Evolutionary conservation across 2,797 vertebrate species (phyloP), one percentile per base, ranked within the genome.

Genomic region (Anas bahamensis): DNA sequence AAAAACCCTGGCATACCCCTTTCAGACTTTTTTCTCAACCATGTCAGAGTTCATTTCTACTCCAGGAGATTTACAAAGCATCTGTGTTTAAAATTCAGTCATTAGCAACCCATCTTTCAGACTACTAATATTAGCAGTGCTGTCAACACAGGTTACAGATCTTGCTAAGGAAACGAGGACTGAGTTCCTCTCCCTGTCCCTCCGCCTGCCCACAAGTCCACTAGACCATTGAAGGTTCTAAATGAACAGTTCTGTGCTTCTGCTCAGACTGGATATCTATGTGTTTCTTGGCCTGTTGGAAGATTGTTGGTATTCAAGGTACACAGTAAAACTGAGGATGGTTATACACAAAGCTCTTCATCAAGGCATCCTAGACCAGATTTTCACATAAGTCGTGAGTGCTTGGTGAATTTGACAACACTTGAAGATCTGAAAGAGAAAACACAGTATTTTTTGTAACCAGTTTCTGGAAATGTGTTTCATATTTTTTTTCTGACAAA

Each of bases 31-130:
- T 88, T 89, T 84, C 88, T 83, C 56, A 96, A 74, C 13, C 29
- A 29, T 29, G 73, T 41, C 35, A 68, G 70, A 83, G 44, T 80
- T 92, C 2, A 41, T 78, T 94, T 94, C 91, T 85, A 79, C 37
- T 93, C n/a, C 80, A 94, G 80, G 33, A 88, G 65, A 76, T 59
- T 89, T 93, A 88, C 44, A 90, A 71, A 81, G 42, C 61, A 76
- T 63, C 76, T 68, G 21, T 81, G 17, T 86, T 91, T 78, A 70
- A 95, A 92, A 96, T 57, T 60, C 77, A 83, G 81, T 91, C 79
- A 87, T 96, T 96, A 94, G 46, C 66, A 93, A 53, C 65, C 69
- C 10, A 3, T 89, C 68, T 86, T 72, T 94, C 83, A 94, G 81
- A 64, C 1, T 4, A 70, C 50, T 91, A 60, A 71, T 73, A 86